phyloP scores from a whole-genome alignment of 2,888 invertebrate genomes.

The Oligia latruncula region DNA sequence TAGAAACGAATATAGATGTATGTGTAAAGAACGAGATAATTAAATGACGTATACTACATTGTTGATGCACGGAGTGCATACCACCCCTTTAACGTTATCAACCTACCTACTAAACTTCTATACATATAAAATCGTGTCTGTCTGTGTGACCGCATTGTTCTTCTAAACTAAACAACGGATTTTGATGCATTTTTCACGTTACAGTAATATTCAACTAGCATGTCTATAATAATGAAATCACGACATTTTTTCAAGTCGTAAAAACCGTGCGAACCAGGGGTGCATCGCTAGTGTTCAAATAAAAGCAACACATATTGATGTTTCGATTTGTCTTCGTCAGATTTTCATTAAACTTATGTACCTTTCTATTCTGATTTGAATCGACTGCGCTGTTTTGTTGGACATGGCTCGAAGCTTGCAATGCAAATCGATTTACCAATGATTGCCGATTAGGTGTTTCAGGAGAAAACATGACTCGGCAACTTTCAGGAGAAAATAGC shows the following conservation, averaged over 20 bases:
- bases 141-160: neutral
- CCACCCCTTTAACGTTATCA: neutral
- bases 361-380: slow-evolving; percentile 4
- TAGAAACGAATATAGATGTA: neutral
- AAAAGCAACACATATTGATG: neutral
- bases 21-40: neutral
- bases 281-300: neutral
- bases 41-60: neutral
- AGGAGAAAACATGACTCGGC: neutral
- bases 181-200: neutral
- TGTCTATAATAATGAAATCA: neutral
- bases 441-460: neutral
- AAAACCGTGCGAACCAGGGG: neutral
- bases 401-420: neutral
- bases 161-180: neutral
- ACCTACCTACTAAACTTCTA: neutral
- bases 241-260: neutral
- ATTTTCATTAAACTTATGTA: slow-evolving; percentile 21
- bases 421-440: neutral
- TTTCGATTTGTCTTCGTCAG: slow-evolving; percentile 26
- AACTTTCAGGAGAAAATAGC: neutral
- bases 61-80: neutral
- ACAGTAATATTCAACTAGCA: neutral
- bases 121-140: neutral
- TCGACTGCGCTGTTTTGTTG: neutral